Base-by-base conservation (phyloP, 2,888 invertebrate genomes). In the Osmoderma eremita region DNA sequence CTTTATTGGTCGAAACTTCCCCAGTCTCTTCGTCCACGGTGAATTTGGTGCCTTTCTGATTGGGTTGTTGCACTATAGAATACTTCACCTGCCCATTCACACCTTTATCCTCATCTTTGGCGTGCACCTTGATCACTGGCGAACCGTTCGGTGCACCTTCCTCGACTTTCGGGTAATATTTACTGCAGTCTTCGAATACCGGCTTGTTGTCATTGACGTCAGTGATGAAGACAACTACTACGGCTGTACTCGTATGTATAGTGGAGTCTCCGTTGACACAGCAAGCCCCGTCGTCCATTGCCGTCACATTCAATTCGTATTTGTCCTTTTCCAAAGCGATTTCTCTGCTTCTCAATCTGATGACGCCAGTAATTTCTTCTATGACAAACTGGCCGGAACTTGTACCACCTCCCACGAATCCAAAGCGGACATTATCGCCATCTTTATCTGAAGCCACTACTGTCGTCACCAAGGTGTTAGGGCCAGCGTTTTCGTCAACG, bases 171-270 rank as follows among this genome's bases (percentile, higher is more conserved):
- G 96, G 96, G 76, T 92, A 92, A 81, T 98, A 98, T 0, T 92
- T 93, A 0, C 91, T 90, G 79, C 98, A 98, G 75, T 96, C 94
- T 82, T 95, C 94, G 79, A 98, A 98, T 70, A 94, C 91, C 0
- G 97, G 98, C 78, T 97, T 97, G 81, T 98, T 95, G 78, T 97
- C 97, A 80, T 98, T 98, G 17, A 97, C 96, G 77, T 98, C 97
- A 0, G 97, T 97, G 70, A 98, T 96, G 80, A 97, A 97, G 0
- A 98, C 97, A 0, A 97, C 95, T 0, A 98, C 96, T 1, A 95
- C 94, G 5, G 97, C 97, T 0, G 96, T 95, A 53, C 94, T 95
- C 0, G 96, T 95, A 79, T 97, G 95, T 73, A 94, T 93, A 0
- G 92, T 93, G 1, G 89, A 86, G 74, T 92, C 93, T 2, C 94